Evolutionary conservation across 1,140 invertebrate genomes (phyloP).

Genomic region (Zaprionus africanus): DNA sequence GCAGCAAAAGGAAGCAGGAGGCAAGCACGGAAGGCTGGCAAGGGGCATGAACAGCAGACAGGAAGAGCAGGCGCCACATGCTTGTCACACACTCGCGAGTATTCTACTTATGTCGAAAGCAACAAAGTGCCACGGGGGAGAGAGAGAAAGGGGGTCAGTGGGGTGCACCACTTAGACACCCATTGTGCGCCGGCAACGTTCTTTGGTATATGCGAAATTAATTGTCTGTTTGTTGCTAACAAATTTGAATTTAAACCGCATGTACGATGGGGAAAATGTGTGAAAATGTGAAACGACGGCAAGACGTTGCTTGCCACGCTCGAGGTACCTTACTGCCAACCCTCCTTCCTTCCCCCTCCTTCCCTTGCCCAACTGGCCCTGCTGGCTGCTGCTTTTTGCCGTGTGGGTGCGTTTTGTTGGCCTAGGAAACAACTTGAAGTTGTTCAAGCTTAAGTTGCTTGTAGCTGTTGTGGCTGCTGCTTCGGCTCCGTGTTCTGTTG

Average conservation of each 20-base stretch:
- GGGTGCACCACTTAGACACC: slow-evolving; percentile 60
- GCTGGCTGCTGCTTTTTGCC: slow-evolving; percentile 39
- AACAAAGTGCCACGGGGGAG: background rate
- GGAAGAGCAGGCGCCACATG: background rate
- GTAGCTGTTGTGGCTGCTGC: slow-evolving; percentile 73
- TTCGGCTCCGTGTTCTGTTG: slow-evolving; percentile 37
- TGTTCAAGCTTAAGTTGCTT: slow-evolving; percentile 76
- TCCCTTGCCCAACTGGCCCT: background rate
- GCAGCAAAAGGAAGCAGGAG: too few species aligned
- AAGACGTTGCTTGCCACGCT: slow-evolving; percentile 7
- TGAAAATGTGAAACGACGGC: slow-evolving; percentile 26
- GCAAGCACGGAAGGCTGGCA: too few species aligned
- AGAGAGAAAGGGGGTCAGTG: background rate
- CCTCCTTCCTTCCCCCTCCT: background rate
- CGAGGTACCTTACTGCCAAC: background rate
- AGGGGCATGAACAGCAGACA: background rate
- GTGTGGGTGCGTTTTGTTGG: slow-evolving; percentile 72
- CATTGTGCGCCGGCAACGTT: slow-evolving; percentile 62
- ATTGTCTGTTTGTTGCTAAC: slow-evolving; percentile 81
- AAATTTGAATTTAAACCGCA: slow-evolving; percentile 83
- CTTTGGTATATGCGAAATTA: slow-evolving; percentile 78
- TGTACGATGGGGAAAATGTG: slow-evolving; percentile 49
- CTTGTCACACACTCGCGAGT: slow-evolving; percentile 29
- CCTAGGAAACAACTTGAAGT: slow-evolving; percentile 76
- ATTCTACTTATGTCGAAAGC: slow-evolving; percentile 43